phyloP scores from a whole-genome alignment of 2,113 vertebrate genomes.

The Malurus alboscapulatus region DNA sequence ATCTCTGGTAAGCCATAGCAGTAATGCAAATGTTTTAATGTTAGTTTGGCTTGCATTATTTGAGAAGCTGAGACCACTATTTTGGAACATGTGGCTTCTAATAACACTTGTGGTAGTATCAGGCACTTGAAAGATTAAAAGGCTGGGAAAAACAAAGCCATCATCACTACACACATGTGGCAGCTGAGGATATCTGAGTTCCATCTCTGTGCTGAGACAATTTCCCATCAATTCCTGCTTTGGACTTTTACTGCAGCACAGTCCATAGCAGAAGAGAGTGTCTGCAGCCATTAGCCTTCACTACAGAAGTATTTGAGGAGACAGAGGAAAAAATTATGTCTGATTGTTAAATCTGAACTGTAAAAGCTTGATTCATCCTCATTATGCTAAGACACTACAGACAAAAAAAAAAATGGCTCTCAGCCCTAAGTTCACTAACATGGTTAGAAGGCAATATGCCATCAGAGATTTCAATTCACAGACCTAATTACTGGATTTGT shows the following conservation, averaged over 20 bases:
- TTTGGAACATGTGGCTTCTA: background rate
- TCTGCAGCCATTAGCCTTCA: background rate
- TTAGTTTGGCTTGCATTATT: background rate
- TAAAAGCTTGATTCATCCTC: conserved; percentile 16
- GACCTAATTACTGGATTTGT: conserved; percentile 76
- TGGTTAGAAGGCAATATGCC: conserved; percentile 2
- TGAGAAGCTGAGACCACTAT: background rate
- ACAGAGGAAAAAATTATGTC: background rate
- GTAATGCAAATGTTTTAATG: background rate
- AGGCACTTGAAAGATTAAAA: background rate
- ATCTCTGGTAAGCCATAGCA: background rate
- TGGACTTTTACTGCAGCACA: background rate
- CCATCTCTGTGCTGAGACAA: background rate
- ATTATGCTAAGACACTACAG: conserved; percentile 32
- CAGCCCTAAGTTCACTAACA: conserved; percentile 5
- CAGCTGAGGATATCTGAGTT: background rate
- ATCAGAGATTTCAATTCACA: conserved; percentile 43
- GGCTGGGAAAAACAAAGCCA: background rate
- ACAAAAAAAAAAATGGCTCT: conserved; percentile 57
- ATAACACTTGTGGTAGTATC: background rate
- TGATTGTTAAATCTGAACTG: background rate
- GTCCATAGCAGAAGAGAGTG: rapidly evolving
- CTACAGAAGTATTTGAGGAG: background rate
- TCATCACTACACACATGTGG: background rate
- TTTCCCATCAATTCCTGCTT: background rate